Evolutionary conservation across 2,113 vertebrate species (phyloP).

Genomic region (Passer domesticus): DNA sequence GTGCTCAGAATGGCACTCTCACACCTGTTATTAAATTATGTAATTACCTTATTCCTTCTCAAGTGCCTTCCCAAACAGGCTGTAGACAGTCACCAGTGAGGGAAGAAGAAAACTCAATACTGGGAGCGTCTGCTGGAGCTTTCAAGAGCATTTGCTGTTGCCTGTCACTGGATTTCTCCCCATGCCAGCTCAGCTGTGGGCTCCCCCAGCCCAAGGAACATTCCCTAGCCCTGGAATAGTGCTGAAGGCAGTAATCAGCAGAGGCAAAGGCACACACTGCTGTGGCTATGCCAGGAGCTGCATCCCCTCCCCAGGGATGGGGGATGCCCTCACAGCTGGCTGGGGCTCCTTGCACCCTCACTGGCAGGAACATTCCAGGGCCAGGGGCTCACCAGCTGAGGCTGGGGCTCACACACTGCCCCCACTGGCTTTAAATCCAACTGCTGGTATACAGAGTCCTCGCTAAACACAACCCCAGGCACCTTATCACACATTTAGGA

Average conservation of each 20-base stretch:
- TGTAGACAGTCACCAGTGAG: background rate
- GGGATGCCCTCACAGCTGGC: background rate
- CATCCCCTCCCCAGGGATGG: background rate
- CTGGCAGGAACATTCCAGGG: background rate
- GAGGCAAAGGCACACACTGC: background rate
- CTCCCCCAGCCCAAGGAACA: background rate
- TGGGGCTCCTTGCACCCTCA: background rate
- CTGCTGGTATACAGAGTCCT: background rate
- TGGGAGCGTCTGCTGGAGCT: background rate
- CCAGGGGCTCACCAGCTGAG: background rate
- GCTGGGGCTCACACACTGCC: fast-evolving
- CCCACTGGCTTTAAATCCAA: background rate
- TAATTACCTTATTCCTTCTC: slow-evolving; percentile 50
- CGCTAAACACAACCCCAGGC: fast-evolving
- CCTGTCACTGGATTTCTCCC: background rate
- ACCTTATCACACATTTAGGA: fast-evolving
- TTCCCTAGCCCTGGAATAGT: background rate
- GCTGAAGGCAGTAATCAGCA: background rate
- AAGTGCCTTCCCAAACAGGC: slow-evolving; percentile 4
- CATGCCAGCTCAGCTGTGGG: background rate
- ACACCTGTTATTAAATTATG: slow-evolving; percentile 45
- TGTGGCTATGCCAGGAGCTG: background rate
- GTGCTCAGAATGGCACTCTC: background rate
- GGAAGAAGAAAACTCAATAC: background rate
- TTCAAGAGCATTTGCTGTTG: background rate